Percentiles rank a stretch among this genome's conserved stretches.
phyloP scores from a whole-genome alignment of 2,888 invertebrate species.

The Parasteatoda lunata region DNA sequence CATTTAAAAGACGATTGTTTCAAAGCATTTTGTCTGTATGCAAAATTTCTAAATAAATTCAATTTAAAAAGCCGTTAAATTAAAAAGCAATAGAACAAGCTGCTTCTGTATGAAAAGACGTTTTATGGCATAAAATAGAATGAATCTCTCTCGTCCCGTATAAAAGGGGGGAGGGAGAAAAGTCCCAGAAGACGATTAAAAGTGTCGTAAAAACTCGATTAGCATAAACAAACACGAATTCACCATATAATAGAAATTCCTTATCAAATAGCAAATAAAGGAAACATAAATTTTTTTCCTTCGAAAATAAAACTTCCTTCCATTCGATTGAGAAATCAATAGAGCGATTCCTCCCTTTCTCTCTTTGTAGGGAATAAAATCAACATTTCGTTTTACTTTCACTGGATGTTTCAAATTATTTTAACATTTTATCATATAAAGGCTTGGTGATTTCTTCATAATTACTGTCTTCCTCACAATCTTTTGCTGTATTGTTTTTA shows the following conservation, averaged over 20 bases:
- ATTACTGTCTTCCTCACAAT: no score
- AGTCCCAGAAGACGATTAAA: constrained; percentile 40
- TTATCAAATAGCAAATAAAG: constrained; percentile 61
- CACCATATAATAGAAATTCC: constrained; percentile 53
- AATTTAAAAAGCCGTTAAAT: not conserved
- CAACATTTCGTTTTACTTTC: no score
- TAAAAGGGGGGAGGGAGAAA: constrained; percentile 5
- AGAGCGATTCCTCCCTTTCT: constrained; percentile 21
- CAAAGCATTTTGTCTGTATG: not conserved
- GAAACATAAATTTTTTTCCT: constrained; percentile 47
- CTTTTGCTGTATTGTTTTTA: no score
- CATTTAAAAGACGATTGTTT: not conserved
- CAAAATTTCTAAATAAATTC: not conserved
- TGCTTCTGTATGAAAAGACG: not conserved
- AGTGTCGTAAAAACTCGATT: constrained; percentile 60
- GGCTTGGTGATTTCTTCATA: no score
- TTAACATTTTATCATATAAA: no score
- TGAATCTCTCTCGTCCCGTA: not conserved
- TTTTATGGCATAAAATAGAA: not conserved
- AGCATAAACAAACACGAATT: constrained; percentile 62
- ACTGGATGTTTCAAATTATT: no score
- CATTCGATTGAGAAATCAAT: constrained; percentile 63
- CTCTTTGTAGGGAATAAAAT: not conserved
- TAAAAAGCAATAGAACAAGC: not conserved
- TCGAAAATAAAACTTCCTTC: constrained; percentile 43